These are phyloP conservation scores for Pluvialis apricaria DNA, from an alignment of 2,113 vertebrate genomes.

Conservation along the genomic window DNA sequence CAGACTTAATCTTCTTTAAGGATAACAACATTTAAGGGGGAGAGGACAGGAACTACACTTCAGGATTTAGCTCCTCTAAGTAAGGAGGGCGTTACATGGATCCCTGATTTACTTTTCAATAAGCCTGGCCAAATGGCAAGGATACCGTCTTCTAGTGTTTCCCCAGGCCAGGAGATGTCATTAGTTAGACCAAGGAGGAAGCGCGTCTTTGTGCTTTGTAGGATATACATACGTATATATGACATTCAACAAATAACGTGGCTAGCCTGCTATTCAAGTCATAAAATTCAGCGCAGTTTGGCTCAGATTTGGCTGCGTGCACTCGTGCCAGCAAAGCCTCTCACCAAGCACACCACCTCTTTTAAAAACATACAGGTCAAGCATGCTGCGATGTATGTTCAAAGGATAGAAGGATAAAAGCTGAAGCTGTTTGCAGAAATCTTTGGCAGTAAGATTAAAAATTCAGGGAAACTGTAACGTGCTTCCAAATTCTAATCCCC, in stretches of 20 bases:
- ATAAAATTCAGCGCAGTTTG: background rate
- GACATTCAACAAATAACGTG: too few species aligned
- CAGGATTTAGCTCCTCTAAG: background rate
- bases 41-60: background rate
- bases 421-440: background rate
- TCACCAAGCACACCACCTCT: background rate
- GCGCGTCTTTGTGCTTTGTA: background rate
- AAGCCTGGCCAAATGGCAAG: background rate
- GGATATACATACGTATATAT: accelerated
- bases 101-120: background rate
- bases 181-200: background rate
- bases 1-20: background rate
- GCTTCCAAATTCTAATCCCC: background rate
- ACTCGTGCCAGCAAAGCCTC: background rate
- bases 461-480: background rate
- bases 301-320: background rate
- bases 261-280: background rate
- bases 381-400: accelerated
- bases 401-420: slow-evolving; percentile 10
- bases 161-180: background rate
- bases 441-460: background rate
- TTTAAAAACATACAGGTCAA: background rate
- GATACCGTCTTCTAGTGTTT: background rate
- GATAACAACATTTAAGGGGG: background rate
- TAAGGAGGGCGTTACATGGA: background rate